Evolutionary conservation across 2,888 invertebrate genomes (phyloP).

Genomic region (Cantharis nigra): DNA sequence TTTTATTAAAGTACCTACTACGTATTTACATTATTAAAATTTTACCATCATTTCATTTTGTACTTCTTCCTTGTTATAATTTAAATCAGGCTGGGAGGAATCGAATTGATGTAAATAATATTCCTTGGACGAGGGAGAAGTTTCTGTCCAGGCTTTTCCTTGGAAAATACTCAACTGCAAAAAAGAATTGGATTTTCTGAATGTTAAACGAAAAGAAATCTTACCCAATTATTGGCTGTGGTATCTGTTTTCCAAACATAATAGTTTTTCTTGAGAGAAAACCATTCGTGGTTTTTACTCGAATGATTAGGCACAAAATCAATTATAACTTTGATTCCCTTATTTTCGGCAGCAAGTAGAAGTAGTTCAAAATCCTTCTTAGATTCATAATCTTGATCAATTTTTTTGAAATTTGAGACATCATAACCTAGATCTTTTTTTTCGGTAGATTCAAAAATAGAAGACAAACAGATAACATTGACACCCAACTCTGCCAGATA

Average conservation of each 20-base stretch:
- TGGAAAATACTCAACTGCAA: constrained; percentile 43
- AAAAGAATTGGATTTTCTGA: background rate
- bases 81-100: constrained; percentile 77
- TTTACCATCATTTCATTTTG: constrained; percentile 65
- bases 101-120: constrained; percentile 84
- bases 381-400: constrained; percentile 76
- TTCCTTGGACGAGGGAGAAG: constrained; percentile 46
- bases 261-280: constrained; percentile 72
- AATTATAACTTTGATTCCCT: constrained; percentile 59
- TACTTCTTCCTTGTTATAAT: constrained; percentile 73
- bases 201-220: constrained; percentile 32
- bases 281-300: constrained; percentile 82
- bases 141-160: constrained; percentile 44
- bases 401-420: constrained; percentile 74
- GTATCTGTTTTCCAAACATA: constrained; percentile 79
- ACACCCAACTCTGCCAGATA: constrained; percentile 65
- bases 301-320: constrained; percentile 65
- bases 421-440: constrained; percentile 90
- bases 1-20: background rate
- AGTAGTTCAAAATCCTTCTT: constrained; percentile 71
- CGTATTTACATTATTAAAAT: background rate
- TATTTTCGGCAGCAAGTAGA: constrained; percentile 59
- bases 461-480: constrained; percentile 81
- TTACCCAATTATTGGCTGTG: constrained; percentile 70
- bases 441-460: constrained; percentile 83